phyloP scores from a whole-genome alignment of 2,888 invertebrate species.

The Hesperia comma region DNA sequence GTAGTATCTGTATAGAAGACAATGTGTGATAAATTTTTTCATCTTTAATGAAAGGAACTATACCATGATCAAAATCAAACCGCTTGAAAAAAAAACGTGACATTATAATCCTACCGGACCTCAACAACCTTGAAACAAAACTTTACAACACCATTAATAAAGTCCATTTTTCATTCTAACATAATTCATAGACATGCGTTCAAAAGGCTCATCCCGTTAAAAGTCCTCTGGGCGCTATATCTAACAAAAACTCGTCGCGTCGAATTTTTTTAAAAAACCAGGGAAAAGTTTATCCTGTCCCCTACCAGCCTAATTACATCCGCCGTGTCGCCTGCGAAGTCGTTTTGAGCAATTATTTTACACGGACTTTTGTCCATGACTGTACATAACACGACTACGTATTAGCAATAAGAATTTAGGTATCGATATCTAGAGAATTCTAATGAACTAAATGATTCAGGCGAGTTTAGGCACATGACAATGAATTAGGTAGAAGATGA shows the following conservation, averaged over 20 bases:
- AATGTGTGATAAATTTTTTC: too few species aligned
- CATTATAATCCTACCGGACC: neutral
- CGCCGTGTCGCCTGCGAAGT: constrained; percentile 49
- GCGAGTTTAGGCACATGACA: too few species aligned
- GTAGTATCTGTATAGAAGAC: too few species aligned
- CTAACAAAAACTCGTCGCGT: constrained; percentile 50
- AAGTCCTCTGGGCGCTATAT: constrained; percentile 52
- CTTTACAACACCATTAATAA: constrained; percentile 30
- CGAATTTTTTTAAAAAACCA: constrained; percentile 52
- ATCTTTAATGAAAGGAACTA: neutral
- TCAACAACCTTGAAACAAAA: neutral
- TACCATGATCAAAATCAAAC: constrained; percentile 34
- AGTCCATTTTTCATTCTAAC: constrained; percentile 28
- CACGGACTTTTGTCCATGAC: constrained; percentile 43
- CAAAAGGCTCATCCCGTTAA: constrained; percentile 48
- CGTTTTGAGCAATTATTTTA: constrained; percentile 51
- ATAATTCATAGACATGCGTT: constrained; percentile 43
- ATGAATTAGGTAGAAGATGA: too few species aligned
- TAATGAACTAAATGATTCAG: neutral
- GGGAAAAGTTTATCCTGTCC: constrained; percentile 46
- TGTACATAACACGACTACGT: constrained; percentile 40
- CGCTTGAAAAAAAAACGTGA: constrained; percentile 6
- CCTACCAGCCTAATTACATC: constrained; percentile 55
- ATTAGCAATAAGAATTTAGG: neutral
- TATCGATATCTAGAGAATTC: neutral